Percentiles rank a stretch among this genome's conserved stretches.
phyloP scores from a whole-genome alignment of 1,140 invertebrate species.

The Drosophila mayri region DNA sequence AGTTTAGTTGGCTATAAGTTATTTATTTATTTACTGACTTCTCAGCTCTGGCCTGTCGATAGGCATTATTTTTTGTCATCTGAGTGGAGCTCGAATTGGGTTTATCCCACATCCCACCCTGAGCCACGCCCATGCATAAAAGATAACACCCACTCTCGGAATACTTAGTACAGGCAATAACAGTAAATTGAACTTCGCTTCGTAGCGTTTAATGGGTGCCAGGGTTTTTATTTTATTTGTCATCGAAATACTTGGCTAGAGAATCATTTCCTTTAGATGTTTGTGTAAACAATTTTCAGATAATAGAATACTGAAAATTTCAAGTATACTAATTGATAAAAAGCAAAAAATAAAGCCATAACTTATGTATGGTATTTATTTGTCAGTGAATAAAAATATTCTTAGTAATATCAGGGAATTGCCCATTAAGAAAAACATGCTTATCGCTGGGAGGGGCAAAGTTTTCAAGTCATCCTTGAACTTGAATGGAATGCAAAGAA shows the following conservation, averaged over 20 bases:
- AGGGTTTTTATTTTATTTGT: constrained; percentile 3
- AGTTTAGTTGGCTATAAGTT: constrained; percentile 73
- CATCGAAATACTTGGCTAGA: constrained; percentile 14
- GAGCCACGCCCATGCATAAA: constrained; percentile 47
- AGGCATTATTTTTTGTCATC: constrained; percentile 62
- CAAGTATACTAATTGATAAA: constrained; percentile 1
- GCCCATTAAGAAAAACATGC: neutral
- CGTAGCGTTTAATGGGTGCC: constrained; percentile 42
- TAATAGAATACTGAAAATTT: constrained; percentile 3
- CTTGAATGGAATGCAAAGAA: neutral
- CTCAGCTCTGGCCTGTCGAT: constrained; percentile 36
- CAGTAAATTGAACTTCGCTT: constrained; percentile 69
- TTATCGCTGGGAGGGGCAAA: neutral
- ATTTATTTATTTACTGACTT: constrained; percentile 71
- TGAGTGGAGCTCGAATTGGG: constrained; percentile 14
- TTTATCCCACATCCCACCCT: constrained; percentile 6
- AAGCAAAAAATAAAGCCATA: neutral
- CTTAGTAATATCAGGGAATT: neutral
- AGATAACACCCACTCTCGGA: constrained; percentile 48
- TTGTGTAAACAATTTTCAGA: constrained; percentile 15
- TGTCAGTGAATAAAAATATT: neutral
- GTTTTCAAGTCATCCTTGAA: constrained; percentile 2
- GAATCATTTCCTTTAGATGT: neutral
- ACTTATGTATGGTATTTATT: neutral
- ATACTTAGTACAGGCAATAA: constrained; percentile 53